phyloP scores from a whole-genome alignment of 2,113 vertebrate genomes.

The Cebidichthys violaceus region DNA sequence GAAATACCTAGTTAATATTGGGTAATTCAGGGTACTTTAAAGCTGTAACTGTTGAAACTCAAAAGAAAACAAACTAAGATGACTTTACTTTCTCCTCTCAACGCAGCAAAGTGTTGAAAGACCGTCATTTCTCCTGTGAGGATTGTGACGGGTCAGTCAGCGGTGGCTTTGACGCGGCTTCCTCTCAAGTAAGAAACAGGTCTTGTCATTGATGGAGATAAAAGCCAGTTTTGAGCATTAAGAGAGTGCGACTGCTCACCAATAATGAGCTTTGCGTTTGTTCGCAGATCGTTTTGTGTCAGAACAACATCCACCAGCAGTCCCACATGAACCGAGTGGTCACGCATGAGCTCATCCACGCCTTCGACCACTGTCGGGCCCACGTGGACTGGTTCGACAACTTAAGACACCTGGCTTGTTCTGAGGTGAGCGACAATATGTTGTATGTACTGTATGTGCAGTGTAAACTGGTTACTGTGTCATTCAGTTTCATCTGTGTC shows the following conservation, averaged over 20 bases:
- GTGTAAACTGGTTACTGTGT: not conserved
- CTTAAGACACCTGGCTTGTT: constrained; percentile 93
- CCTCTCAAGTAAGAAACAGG: constrained; percentile 88
- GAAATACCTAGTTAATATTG: not conserved
- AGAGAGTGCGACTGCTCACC: not conserved
- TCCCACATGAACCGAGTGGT: constrained; percentile 95
- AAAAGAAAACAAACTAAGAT: not conserved
- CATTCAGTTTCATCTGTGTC: not conserved
- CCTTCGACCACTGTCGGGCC: constrained; percentile 96
- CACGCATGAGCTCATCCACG: constrained; percentile 95
- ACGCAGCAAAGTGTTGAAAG: constrained; percentile 88
- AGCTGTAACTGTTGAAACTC: not conserved
- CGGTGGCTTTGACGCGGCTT: constrained; percentile 93
- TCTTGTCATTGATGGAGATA: rapidly evolving
- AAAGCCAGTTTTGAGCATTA: not conserved
- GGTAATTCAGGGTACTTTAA: not conserved
- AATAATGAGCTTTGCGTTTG: not conserved
- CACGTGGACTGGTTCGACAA: constrained; percentile 96
- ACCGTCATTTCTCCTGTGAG: constrained; percentile 96
- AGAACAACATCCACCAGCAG: constrained; percentile 95
- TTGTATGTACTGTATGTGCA: no score
- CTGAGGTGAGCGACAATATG: constrained; percentile 87
- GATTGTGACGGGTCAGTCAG: constrained; percentile 93
- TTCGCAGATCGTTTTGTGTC: constrained; percentile 94
- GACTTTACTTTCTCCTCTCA: not conserved